A percentile compares a stretch with the other conserved stretches of the same genome.
These are phyloP conservation scores for Zoanthus solanderi DNA, from an alignment of 92 coral and sea anemone species.

Conservation along the genomic window DNA sequence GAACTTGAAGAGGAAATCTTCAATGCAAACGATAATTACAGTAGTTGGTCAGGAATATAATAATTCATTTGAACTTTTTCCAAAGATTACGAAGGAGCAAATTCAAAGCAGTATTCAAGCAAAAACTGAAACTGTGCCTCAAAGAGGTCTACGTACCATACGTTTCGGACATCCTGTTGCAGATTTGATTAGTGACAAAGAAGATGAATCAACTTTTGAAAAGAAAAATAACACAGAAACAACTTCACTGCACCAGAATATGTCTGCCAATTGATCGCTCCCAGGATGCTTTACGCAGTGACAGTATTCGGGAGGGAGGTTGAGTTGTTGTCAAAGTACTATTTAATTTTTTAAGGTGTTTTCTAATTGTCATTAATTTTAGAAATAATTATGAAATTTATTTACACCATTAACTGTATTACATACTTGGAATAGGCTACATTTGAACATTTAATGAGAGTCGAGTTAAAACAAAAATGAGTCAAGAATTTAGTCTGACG, in stretches of 20 bases:
- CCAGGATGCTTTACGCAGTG: constrained; percentile 46
- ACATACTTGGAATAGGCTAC: too few species aligned
- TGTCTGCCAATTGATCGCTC: constrained; percentile 46
- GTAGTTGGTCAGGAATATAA: background rate
- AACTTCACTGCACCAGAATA: constrained; percentile 8
- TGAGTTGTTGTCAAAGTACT: background rate
- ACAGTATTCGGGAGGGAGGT: constrained; percentile 6
- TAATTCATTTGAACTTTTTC: constrained; percentile 8
- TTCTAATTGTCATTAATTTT: background rate
- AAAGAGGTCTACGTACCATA: constrained; percentile 73
- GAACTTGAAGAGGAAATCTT: constrained; percentile 99
- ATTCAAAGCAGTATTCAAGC: background rate
- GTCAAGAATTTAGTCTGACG: background rate
- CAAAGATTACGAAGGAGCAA: constrained; percentile 7
- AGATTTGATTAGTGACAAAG: background rate
- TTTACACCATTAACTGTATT: background rate
- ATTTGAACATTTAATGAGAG: too few species aligned
- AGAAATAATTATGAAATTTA: background rate
- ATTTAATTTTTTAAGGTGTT: background rate
- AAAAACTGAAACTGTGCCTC: background rate
- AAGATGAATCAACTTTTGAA: constrained; percentile 3
- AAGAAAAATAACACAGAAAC: constrained; percentile 22
- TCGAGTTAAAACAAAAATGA: too few species aligned
- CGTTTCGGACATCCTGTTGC: constrained; percentile 88
- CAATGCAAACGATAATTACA: constrained; percentile 38